Base-by-base conservation (phyloP, 2,888 invertebrate genomes). In the Megalurothrips usitatus region DNA sequence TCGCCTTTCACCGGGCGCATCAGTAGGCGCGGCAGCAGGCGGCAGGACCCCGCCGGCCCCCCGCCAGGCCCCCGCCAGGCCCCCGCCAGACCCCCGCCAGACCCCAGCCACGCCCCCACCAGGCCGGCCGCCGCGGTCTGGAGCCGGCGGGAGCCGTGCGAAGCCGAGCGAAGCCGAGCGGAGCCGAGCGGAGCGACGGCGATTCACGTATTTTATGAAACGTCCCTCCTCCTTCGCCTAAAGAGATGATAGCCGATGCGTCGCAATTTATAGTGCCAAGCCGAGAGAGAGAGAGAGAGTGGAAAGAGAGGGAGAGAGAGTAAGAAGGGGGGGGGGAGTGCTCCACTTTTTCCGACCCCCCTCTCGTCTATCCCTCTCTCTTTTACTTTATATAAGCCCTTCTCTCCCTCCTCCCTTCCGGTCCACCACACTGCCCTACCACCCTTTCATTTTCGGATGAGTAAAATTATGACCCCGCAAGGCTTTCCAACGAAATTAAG, bases 381-480 rank as follows among this genome's bases (percentile, higher is more conserved):
- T 43, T 43, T 43, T 43, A 43, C 34, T 43, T 43, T 43, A 43
- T 43, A 43, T 43, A 43, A 43, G 34, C 34, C 34, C 34, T 6
- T 6, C 34, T 43, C 6, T 43, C 34, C 34, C 6, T 6, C 6
- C 6, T 6, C 34, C 52, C 19, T 10, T 1, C 6, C 10, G 6
- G 6, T 52, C 52, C 52, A 19, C 52, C 52, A 12, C 58, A 58
- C 17, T 19, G 58, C 23, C 26, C 23, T 11, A 26, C 68, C 68
- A 75, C 68, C 68, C 68, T 75, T 75, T 75, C 68, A 75, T 75
- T 75, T 75, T 75, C 26, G 68, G 68, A 75, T 75, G 68, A 75
- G 68, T 75, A 75, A 75, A 75, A 75, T 75, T 75, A 75, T 26
- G 68, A 75, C 26, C 68, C 68, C 26, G 68, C 68, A 26, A 23